Percentiles rank a stretch among this genome's conserved stretches.
Conservation (phyloP, 2,113 vertebrate species). For the Aegotheles bennettii region DNA sequence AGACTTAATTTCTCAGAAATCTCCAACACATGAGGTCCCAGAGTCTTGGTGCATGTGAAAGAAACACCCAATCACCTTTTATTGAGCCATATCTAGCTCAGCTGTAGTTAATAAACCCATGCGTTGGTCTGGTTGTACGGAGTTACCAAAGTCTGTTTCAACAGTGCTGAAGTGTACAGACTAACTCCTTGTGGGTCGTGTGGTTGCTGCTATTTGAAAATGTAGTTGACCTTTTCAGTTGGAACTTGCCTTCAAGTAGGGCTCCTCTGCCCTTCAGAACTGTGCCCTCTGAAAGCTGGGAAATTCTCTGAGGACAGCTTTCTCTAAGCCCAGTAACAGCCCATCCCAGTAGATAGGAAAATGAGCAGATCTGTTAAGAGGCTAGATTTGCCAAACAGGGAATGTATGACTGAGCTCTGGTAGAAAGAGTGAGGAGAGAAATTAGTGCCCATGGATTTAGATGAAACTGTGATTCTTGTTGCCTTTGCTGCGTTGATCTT, state of each 20-base stretch:
- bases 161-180: neutral
- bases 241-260: neutral
- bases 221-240: neutral
- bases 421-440: neutral
- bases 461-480: neutral
- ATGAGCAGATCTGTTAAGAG: neutral
- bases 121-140: neutral
- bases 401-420: neutral
- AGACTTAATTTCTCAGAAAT: too few species aligned
- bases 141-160: neutral
- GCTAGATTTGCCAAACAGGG: neutral
- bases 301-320: neutral
- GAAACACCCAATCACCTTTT: neutral
- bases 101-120: neutral
- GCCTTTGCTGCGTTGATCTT: neutral
- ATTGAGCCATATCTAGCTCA: neutral
- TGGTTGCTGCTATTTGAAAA: neutral
- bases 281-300: neutral
- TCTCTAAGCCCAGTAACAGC: neutral
- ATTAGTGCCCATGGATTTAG: neutral
- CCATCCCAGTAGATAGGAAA: neutral
- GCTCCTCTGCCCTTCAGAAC: neutral
- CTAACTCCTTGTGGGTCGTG: rapidly evolving
- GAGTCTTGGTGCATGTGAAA: neutral
- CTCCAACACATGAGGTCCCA: too few species aligned